Evolutionary conservation across 2,888 invertebrate species (phyloP), one percentile per base, ranked within the genome.

Genomic region (Parnassius orleans): DNA sequence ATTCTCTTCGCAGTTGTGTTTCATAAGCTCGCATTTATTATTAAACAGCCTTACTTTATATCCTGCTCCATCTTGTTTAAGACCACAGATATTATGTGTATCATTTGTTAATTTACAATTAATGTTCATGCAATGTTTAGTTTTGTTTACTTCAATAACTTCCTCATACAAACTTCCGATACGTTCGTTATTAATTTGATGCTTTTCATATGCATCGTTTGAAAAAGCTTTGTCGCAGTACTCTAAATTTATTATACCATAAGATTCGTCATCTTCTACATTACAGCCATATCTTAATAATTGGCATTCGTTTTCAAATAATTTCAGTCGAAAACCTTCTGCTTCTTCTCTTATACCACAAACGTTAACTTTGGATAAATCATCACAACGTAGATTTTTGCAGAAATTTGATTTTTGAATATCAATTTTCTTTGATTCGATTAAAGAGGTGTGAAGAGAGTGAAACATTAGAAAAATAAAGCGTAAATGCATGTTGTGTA

Each of bases 251-350:
- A 79, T 77, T 52, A 79, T 63, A 44, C 82, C 83, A 63, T 79
- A 80, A 10, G 78, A 79, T 79, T 71, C 61, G 2, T 69, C 66
- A 7, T 75, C 71, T 2, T 72, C 69, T 10, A 78, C 81, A 24
- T 66, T 62, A 65, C 90, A 90, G 0, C 84, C 86, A 67, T 77
- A 82, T 56, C 77, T 75, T 33, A 85, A 56, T 46, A 90, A 67
- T 10, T 77, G 72, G 65, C 90, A 90, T 68, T 84, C 83, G 57
- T 78, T 83, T 24, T 78, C 68, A 68, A 89, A 90, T n/a, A 78
- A 11, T 63, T 72, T 84, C 9, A 85, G 61, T 0, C 71, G 69
- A 44, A 74, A 74, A 0, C 77, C 76, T 0, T 71, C 68, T 0
- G 72, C 72, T 48, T 81, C 78, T 2, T 70, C 68, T 14, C 78